Percentiles rank a stretch among this genome's conserved stretches.
phyloP scores from a whole-genome alignment of 2,113 vertebrate genomes.

The Madoqua kirkii region DNA sequence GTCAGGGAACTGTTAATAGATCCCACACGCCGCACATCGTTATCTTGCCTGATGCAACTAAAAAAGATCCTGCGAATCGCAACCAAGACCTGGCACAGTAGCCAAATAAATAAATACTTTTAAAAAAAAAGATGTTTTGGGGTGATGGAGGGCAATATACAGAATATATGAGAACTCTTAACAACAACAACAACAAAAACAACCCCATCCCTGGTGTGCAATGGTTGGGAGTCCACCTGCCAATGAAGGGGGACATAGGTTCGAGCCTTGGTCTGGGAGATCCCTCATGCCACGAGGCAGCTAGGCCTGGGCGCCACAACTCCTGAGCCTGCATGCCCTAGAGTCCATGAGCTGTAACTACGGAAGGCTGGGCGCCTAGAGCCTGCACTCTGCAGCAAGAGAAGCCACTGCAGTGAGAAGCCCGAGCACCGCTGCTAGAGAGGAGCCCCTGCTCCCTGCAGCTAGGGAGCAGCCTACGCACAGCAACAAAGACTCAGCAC shows the following conservation, averaged over 20 bases:
- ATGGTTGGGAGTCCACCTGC: background rate
- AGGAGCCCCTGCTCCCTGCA: background rate
- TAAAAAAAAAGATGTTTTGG: background rate
- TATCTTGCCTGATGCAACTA: background rate
- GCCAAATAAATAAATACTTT: background rate
- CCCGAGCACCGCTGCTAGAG: background rate
- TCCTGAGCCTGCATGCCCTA: background rate
- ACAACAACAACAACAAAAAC: background rate
- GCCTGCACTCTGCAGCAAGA: background rate
- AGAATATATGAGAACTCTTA: background rate
- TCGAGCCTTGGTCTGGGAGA: background rate
- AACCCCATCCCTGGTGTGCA: background rate
- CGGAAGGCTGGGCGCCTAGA: background rate
- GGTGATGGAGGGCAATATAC: background rate
- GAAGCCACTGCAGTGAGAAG: background rate
- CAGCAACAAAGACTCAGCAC: background rate
- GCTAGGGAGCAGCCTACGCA: background rate
- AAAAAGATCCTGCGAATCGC: background rate
- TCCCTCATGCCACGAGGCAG: background rate
- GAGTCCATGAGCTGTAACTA: background rate
- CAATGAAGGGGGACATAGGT: background rate
- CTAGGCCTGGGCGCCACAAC: background rate
- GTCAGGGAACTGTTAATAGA: background rate
- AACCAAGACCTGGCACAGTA: background rate
- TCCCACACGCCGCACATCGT: accelerated